Evolutionary conservation across 2,888 invertebrate species (phyloP).

Genomic region (Exephanes ischioxanthus): DNA sequence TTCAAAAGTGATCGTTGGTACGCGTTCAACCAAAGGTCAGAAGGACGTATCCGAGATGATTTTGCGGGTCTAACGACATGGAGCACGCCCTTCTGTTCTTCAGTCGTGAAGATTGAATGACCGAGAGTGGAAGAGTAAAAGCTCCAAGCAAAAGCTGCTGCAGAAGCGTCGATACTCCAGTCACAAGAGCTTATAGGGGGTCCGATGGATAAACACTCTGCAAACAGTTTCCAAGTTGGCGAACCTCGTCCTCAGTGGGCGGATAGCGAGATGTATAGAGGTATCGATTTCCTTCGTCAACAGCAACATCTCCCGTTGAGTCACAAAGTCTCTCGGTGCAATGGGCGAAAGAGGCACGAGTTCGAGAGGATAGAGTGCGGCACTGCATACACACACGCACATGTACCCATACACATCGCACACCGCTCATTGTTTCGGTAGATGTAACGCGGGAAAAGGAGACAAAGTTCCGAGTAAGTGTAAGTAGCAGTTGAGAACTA

Average conservation of each 20-base stretch:
- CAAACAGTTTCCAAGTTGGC: slow-evolving; percentile 70
- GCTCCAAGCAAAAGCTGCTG: neutral
- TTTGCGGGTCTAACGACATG: neutral
- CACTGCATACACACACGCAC: neutral
- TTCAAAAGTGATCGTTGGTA: neutral
- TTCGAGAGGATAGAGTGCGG: slow-evolving; percentile 11
- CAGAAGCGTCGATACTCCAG: slow-evolving; percentile 70
- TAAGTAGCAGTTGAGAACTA: slow-evolving; percentile 22
- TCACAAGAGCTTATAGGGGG: slow-evolving; percentile 74
- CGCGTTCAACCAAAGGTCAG: neutral
- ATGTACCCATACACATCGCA: slow-evolving; percentile 10
- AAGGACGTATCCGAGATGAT: neutral
- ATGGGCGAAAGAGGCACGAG: slow-evolving; percentile 39
- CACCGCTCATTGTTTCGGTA: neutral
- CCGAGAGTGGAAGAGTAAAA: neutral
- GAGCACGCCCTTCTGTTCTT: neutral
- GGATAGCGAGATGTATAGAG: slow-evolving; percentile 20
- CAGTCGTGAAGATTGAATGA: neutral
- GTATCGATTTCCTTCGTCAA: slow-evolving; percentile 76
- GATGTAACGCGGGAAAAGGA: slow-evolving; percentile 15
- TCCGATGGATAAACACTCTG: slow-evolving; percentile 77
- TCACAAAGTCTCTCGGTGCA: slow-evolving; percentile 31
- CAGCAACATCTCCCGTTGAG: slow-evolving; percentile 55
- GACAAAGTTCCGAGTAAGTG: slow-evolving; percentile 39
- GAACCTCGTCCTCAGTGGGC: neutral